A percentile compares a stretch with the other conserved stretches of the same genome.
These are phyloP conservation scores for Gobionotothen gibberifrons DNA, from an alignment of 2,797 vertebrate genomes.

Conservation along the genomic window DNA sequence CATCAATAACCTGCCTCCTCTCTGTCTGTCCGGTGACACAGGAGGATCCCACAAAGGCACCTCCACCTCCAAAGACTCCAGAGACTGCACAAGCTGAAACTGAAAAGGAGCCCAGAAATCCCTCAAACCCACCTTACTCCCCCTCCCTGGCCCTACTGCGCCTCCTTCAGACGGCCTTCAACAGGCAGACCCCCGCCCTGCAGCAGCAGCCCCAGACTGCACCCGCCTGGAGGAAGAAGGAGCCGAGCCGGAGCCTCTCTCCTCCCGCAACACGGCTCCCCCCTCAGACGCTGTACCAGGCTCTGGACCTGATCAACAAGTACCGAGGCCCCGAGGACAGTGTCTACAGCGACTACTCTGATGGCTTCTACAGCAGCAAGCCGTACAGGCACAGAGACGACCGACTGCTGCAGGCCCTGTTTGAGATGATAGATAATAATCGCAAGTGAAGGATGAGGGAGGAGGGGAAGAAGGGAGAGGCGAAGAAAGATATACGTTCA, in stretches of 20 bases:
- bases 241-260: conserved; percentile 35
- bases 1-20: conserved; percentile 6
- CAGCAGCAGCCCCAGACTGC: conserved; percentile 50
- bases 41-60: conserved; percentile 66
- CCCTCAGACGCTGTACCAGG: conserved; percentile 88
- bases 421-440: conserved; percentile 89
- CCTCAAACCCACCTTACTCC: conserved; percentile 64
- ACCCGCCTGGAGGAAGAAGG: conserved; percentile 49
- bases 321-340: conserved; percentile 85
- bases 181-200: conserved; percentile 77
- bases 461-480: conserved; percentile 7
- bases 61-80: conserved; percentile 39
- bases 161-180: conserved; percentile 92
- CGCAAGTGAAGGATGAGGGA: conserved; percentile 76
- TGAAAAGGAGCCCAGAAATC: conserved; percentile 60
- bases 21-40: conserved; percentile 55
- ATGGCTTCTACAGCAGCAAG: conserved; percentile 92
- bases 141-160: conserved; percentile 85
- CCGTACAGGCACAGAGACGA: conserved; percentile 95
- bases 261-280: conserved; percentile 60
- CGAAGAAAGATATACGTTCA: background rate
- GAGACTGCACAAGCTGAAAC: conserved; percentile 48
- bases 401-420: conserved; percentile 92
- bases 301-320: conserved; percentile 91
- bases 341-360: conserved; percentile 91